A percentile compares a stretch with the other conserved stretches of the same genome.
Conservation (phyloP, 37 sponge, comb jelly and placozoan species). For the Cladorhizidae sp. region DNA sequence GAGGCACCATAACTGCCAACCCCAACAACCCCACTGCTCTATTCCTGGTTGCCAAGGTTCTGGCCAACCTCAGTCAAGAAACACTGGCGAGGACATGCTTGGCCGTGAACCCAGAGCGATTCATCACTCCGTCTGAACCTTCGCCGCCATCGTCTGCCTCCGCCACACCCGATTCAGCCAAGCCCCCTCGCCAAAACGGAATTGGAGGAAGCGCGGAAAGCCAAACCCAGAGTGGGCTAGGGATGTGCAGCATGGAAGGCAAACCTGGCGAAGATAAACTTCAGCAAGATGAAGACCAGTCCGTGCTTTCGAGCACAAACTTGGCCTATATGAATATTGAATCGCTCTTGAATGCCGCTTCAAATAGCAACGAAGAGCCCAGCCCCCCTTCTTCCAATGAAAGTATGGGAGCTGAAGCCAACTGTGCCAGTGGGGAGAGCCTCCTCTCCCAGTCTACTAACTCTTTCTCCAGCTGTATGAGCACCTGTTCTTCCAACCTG, state of each 20-base stretch:
- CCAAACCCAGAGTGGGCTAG: neutral
- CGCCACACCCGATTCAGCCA: slow-evolving; percentile 41
- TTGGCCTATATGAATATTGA: slow-evolving; percentile 67
- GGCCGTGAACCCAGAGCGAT: slow-evolving; percentile 68
- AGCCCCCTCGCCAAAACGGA: neutral
- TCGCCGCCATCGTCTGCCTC: slow-evolving; percentile 56
- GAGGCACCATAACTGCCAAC: neutral
- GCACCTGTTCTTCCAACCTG: slow-evolving; percentile 1
- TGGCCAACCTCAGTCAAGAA: slow-evolving; percentile 85
- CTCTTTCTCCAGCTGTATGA: slow-evolving; percentile 12
- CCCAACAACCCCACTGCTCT: slow-evolving; percentile 64
- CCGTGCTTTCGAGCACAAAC: slow-evolving; percentile 3
- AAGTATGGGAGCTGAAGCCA: slow-evolving; percentile 1
- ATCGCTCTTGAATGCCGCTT: slow-evolving; percentile 75
- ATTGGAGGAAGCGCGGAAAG: neutral
- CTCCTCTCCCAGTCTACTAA: slow-evolving; percentile 27
- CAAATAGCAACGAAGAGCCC: slow-evolving; percentile 25
- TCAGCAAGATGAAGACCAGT: neutral
- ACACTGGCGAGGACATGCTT: slow-evolving; percentile 70
- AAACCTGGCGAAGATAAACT: neutral
- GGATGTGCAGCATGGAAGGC: neutral
- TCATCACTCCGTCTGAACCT: slow-evolving; percentile 57
- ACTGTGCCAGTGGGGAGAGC: slow-evolving; percentile 14
- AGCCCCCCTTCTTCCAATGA: slow-evolving; percentile 1
- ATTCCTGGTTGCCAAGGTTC: slow-evolving; percentile 81